Conservation (phyloP, 1,140 invertebrate genomes). For the Sipha flava region DNA sequence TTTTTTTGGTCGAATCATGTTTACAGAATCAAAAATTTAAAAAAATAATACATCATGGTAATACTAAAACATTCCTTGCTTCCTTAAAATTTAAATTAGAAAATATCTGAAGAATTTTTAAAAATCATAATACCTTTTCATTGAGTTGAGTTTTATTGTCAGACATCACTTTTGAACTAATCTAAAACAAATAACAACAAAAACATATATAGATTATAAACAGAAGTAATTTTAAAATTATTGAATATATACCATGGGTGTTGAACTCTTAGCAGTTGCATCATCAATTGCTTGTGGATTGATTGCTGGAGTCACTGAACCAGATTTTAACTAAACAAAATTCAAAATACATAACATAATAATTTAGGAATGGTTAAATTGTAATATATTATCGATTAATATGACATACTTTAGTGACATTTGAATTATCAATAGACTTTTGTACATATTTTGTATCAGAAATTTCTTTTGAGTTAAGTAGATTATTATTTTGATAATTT, state of each 20-base stretch:
- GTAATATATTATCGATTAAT: background rate
- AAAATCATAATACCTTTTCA: background rate
- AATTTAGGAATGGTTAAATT: background rate
- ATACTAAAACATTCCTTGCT: no score
- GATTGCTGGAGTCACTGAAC: constrained; percentile 35
- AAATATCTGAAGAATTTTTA: background rate
- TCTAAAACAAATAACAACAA: background rate
- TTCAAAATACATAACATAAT: background rate
- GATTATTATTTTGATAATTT: background rate
- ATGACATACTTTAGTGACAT: background rate
- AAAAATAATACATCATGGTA: no score
- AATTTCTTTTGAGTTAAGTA: background rate
- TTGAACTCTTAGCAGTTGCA: constrained; percentile 11
- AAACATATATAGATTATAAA: background rate
- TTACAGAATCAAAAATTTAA: no score
- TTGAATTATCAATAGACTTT: background rate
- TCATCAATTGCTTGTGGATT: constrained; percentile 36
- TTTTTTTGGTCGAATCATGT: no score
- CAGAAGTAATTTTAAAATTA: background rate
- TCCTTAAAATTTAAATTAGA: no score
- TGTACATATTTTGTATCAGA: background rate
- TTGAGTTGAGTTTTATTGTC: background rate
- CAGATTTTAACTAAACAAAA: background rate
- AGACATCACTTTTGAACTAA: background rate
- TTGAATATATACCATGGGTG: background rate